Conservation (phyloP, 1,140 invertebrate species). For the Formica exsecta region DNA sequence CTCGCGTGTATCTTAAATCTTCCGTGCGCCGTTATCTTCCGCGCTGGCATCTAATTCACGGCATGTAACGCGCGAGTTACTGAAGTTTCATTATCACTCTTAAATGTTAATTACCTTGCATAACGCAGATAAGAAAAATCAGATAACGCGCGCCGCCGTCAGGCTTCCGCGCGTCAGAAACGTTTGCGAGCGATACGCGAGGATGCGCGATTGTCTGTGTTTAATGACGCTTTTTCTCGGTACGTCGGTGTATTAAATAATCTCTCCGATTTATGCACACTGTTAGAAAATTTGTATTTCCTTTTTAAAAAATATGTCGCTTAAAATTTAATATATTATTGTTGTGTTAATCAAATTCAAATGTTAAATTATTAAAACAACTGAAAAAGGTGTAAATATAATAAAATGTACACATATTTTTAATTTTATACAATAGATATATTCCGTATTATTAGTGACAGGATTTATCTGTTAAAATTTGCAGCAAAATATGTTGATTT, state of each 20-base stretch:
- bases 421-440: too few species aligned
- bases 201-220: conserved; percentile 27
- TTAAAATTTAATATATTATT: too few species aligned
- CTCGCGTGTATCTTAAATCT: conserved; percentile 65
- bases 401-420: too few species aligned
- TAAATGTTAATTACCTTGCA: conserved; percentile 63
- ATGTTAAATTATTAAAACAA: too few species aligned
- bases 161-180: conserved; percentile 33
- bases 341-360: too few species aligned
- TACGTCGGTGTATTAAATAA: conserved; percentile 24
- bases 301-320: too few species aligned
- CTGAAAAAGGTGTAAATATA: too few species aligned
- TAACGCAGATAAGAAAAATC: conserved; percentile 55
- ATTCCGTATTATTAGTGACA: too few species aligned
- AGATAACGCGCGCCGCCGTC: conserved; percentile 44
- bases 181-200: conserved; percentile 3
- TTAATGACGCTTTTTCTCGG: not conserved
- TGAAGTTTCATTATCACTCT: conserved; percentile 61
- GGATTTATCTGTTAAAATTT: too few species aligned
- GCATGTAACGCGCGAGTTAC: conserved; percentile 54
- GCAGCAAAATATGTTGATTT: too few species aligned
- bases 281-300: too few species aligned
- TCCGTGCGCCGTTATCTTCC: conserved; percentile 49
- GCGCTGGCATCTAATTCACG: conserved; percentile 46
- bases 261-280: not conserved